phyloP scores from a whole-genome alignment of 2,113 vertebrate species.

The Henicopernis longicauda region DNA sequence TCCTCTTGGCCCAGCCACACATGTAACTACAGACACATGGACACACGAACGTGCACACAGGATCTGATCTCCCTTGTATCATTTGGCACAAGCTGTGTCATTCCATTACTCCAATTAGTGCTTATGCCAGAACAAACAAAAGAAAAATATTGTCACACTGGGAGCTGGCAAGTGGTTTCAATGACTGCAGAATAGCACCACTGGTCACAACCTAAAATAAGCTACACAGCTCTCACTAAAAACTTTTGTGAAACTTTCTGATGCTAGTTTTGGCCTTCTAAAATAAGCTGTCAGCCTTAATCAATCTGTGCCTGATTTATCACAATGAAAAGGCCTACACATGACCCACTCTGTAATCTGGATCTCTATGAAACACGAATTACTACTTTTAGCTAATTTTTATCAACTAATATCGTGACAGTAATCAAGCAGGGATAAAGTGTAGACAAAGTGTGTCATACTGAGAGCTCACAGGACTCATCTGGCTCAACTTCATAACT shows the following conservation, averaged over 20 bases:
- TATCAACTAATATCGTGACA: background rate
- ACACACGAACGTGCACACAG: rapidly evolving
- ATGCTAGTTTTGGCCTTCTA: background rate
- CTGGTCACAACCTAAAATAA: background rate
- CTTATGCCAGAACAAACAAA: background rate
- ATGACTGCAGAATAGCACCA: background rate
- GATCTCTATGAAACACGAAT: background rate
- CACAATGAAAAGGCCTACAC: background rate
- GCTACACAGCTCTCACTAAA: background rate
- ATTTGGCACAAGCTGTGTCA: background rate
- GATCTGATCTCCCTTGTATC: background rate
- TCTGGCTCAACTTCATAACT: background rate
- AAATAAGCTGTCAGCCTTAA: background rate
- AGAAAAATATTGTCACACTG: background rate
- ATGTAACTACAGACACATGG: rapidly evolving
- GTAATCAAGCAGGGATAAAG: background rate
- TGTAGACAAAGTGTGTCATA: background rate
- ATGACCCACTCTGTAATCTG: background rate
- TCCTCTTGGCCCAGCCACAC: background rate
- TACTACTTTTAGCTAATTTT: background rate
- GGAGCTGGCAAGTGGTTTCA: background rate
- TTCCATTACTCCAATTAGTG: background rate
- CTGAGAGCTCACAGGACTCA: background rate
- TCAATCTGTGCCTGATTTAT: background rate
- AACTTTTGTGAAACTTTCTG: background rate